Percentiles rank a stretch among this genome's conserved stretches.
Evolutionary conservation across 2,113 vertebrate genomes (phyloP).

Genomic region (Merops nubicus): DNA sequence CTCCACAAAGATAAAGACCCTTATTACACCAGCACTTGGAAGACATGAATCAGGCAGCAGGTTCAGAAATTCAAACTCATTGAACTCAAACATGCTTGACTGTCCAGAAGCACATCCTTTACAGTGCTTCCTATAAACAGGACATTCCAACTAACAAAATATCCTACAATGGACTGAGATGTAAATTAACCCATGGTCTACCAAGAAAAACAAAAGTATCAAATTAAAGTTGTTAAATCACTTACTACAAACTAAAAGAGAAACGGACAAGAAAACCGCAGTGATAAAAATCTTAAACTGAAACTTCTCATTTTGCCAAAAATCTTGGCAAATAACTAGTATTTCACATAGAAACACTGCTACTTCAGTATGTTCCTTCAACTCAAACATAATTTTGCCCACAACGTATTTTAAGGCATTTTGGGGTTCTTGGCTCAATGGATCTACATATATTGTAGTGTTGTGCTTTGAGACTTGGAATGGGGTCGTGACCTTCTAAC

Average conservation of each 20-base stretch:
- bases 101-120: background rate
- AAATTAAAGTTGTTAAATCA: background rate
- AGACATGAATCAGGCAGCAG: background rate
- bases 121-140: background rate
- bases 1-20: background rate
- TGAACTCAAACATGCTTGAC: background rate
- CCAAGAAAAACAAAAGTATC: background rate
- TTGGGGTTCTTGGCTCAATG: fast-evolving
- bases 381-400: background rate
- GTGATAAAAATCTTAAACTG: background rate
- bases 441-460: background rate
- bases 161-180: background rate
- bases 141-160: fast-evolving
- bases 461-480: too few relatives aligned
- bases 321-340: background rate
- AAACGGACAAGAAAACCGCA: background rate
- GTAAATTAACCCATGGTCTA: background rate
- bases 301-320: fast-evolving
- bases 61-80: background rate
- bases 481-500: too few relatives aligned
- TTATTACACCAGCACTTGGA: background rate
- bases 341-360: background rate
- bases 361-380: background rate
- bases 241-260: background rate
- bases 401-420: background rate